phyloP scores from a whole-genome alignment of 2,797 vertebrate genomes.

The Chiroxiphia lanceolata region DNA sequence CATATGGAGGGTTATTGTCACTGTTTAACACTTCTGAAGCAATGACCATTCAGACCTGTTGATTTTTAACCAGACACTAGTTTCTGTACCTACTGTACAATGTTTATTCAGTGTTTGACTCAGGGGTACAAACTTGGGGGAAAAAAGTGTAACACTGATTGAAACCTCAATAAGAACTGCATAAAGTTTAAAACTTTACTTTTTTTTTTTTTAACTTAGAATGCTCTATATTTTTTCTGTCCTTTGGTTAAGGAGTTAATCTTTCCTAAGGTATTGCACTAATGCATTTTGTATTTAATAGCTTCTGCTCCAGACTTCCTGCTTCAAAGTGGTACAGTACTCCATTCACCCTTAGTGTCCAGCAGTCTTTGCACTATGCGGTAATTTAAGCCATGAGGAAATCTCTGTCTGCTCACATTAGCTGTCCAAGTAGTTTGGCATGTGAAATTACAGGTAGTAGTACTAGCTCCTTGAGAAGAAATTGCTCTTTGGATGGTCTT shows the following conservation, averaged over 20 bases:
- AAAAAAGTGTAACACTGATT: constrained; percentile 71
- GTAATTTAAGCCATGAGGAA: constrained; percentile 11
- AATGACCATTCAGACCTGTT: constrained; percentile 31
- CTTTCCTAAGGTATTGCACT: constrained; percentile 51
- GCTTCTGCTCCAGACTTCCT: not conserved
- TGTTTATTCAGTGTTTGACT: constrained; percentile 72
- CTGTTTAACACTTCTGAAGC: constrained; percentile 35
- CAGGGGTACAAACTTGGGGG: constrained; percentile 77
- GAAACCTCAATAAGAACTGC: constrained; percentile 58
- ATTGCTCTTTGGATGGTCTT: not conserved
- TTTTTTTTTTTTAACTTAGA: not conserved
- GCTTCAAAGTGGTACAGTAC: constrained; percentile 25
- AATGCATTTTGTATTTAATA: constrained; percentile 45
- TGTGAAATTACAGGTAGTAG: not conserved
- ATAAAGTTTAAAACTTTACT: constrained; percentile 9
- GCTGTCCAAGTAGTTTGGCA: not conserved
- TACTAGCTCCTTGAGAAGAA: not conserved
- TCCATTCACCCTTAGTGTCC: not conserved
- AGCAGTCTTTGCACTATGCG: constrained; percentile 1
- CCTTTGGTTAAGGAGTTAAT: constrained; percentile 2
- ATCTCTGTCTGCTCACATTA: not conserved
- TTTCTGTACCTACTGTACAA: constrained; percentile 75
- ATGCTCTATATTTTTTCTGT: constrained; percentile 8
- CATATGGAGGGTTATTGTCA: not conserved
- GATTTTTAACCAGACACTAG: constrained; percentile 49